These are phyloP conservation scores for Sparidentex hasta DNA, from an alignment of 2,797 vertebrate species.

Conservation along the genomic window DNA sequence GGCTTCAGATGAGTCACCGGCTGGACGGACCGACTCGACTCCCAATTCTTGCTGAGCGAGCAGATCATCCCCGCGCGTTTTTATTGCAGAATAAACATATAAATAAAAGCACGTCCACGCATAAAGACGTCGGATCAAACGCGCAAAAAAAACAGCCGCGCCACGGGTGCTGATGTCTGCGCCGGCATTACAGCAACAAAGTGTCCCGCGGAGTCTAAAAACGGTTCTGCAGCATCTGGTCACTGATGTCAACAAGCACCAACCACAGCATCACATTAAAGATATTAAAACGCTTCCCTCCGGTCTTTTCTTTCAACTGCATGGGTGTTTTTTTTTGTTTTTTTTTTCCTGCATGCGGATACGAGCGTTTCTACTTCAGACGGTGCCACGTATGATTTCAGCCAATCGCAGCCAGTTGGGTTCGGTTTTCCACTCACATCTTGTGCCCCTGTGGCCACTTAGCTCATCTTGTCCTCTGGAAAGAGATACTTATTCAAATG, in stretches of 20 bases:
- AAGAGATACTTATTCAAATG: conserved; percentile 71
- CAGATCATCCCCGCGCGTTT: conserved; percentile 21
- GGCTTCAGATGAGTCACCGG: conserved; percentile 56
- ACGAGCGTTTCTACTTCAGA: conserved; percentile 25
- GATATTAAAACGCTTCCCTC: conserved; percentile 31
- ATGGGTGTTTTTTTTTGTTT: conserved; percentile 24
- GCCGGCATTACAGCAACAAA: conserved; percentile 26
- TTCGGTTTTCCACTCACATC: conserved; percentile 66
- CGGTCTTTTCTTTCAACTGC: conserved; percentile 24
- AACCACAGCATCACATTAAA: conserved; percentile 58
- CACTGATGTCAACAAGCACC: conserved; percentile 53
- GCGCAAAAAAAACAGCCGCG: not conserved
- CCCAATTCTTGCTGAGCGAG: conserved; percentile 48
- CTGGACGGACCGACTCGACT: conserved; percentile 39
- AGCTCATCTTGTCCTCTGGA: conserved; percentile 75
- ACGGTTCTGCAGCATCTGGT: conserved; percentile 13
- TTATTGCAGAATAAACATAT: conserved; percentile 9
- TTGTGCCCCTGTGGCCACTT: conserved; percentile 69
- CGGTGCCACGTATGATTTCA: conserved; percentile 47
- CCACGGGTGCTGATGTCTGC: conserved; percentile 34
- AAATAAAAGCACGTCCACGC: conserved; percentile 27
- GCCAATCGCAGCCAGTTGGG: conserved; percentile 39
- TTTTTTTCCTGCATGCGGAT: not conserved
- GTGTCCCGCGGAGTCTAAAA: conserved; percentile 27
- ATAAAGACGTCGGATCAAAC: conserved; percentile 19